A percentile compares a stretch with the other conserved stretches of the same genome.
Evolutionary conservation across 1,140 invertebrate species (phyloP).

Genomic region (Drosophila sp.): DNA sequence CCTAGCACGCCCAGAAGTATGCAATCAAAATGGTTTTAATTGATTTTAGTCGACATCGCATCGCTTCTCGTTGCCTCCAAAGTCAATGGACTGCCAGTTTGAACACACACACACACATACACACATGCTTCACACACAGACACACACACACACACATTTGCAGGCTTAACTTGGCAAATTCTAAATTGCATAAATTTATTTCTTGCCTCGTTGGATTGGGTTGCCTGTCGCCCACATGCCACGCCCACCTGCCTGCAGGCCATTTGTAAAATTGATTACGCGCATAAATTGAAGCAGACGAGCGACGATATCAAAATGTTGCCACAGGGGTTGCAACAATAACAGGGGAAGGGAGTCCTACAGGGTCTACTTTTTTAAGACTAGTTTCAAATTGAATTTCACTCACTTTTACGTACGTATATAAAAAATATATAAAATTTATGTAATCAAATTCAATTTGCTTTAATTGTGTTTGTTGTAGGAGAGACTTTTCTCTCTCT

Average conservation of each 20-base stretch:
- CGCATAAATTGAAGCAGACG: slow-evolving; percentile 82
- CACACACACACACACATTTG: slow-evolving; percentile 25
- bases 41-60: slow-evolving; percentile 67
- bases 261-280: slow-evolving; percentile 83
- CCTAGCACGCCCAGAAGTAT: slow-evolving; percentile 48
- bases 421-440: slow-evolving; percentile 30
- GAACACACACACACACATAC: slow-evolving; percentile 16
- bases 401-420: slow-evolving; percentile 27
- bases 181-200: slow-evolving; percentile 83
- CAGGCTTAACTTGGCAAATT: slow-evolving; percentile 58
- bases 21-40: slow-evolving; percentile 81
- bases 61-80: slow-evolving; percentile 52
- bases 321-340: slow-evolving; percentile 33
- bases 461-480: slow-evolving; percentile 61
- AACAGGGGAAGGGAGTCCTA: slow-evolving; percentile 3
- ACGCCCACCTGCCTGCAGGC: slow-evolving; percentile 74
- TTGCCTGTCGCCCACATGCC: slow-evolving; percentile 43
- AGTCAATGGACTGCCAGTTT: slow-evolving; percentile 71
- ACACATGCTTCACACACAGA: slow-evolving; percentile 32
- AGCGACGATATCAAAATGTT: slow-evolving; percentile 53
- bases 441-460: slow-evolving; percentile 72
- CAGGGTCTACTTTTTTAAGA: slow-evolving; percentile 17
- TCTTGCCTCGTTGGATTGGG: slow-evolving; percentile 32
- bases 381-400: slow-evolving; percentile 61
- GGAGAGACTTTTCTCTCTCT: slow-evolving; percentile 10